Conservation (phyloP, 1,140 invertebrate species). For the Periplaneta americana region DNA sequence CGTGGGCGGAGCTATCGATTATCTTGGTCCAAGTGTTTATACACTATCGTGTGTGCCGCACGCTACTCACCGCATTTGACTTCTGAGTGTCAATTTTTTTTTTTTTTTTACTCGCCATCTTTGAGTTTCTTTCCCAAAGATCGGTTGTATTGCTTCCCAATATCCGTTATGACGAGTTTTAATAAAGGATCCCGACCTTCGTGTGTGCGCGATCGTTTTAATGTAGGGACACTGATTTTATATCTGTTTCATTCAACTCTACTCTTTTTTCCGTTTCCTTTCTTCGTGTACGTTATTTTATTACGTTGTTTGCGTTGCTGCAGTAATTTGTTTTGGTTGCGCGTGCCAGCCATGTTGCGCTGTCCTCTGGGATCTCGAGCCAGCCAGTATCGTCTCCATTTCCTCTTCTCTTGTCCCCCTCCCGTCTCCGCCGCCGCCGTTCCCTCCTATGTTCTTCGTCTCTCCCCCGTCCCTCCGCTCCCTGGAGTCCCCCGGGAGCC, state of each 20-base stretch:
- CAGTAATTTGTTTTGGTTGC: slow-evolving; percentile 20
- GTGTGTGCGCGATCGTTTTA: background rate
- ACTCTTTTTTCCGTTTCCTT: background rate
- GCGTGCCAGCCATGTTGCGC: slow-evolving; percentile 20
- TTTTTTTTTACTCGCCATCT: too few relatives aligned
- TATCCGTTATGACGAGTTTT: background rate
- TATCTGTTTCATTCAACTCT: slow-evolving; percentile 6
- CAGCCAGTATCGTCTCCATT: slow-evolving; percentile 10
- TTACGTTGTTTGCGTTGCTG: slow-evolving; percentile 10
- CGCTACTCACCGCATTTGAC: background rate
- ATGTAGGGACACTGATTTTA: background rate
- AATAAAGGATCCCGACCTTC: background rate
- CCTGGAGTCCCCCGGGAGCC: slow-evolving; percentile 3
- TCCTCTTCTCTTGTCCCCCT: background rate
- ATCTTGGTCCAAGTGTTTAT: slow-evolving; percentile 5
- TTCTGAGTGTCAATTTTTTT: background rate
- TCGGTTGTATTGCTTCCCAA: background rate
- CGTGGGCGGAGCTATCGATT: slow-evolving; percentile 13
- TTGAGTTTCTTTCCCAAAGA: background rate
- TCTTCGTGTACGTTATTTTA: slow-evolving; percentile 9
- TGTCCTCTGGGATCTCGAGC: slow-evolving; percentile 8
- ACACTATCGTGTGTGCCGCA: too few relatives aligned
- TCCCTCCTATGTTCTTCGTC: background rate
- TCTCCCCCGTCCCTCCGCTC: background rate
- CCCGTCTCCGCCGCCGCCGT: background rate